Evolutionary conservation across 1,140 invertebrate genomes (phyloP), one percentile per base, ranked within the genome.

Genomic region (Bombus affinis): DNA sequence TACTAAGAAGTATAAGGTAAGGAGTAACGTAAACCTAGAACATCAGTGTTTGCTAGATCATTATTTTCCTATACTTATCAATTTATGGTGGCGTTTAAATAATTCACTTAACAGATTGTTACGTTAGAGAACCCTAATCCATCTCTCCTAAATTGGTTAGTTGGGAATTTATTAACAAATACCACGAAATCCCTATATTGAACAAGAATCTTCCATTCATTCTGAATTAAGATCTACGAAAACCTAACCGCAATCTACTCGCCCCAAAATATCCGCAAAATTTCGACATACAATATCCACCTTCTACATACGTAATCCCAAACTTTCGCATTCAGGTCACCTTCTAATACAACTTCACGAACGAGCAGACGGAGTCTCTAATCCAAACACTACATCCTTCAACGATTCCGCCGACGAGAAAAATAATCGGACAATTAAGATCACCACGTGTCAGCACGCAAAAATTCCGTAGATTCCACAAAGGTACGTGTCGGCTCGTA

Each of bases 301-400:
- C 37, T n/a, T 28, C 6, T 57, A 53, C 13, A 22, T 53, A 53
- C 18, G 18, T 53, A 76, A 76, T 59, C 57, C 47, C 25, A 39
- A 57, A 39, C 13, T 76, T 76, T 13, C 35, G 4, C 25, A 22
- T 2, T 6, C 47, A 15, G 39, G 18, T 42, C 59, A 53, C 35
- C 32, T 80, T 70, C 70, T 70, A 39, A 80, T 70, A 70, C 53
- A 70, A 70, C 65, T 80, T 53, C 3, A 3, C 22, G 65, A 47
- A 53, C 15, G 65, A 80, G 42, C 44, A 79, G 28, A 79, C 44
- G 35, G 44, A 70, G 44, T 70, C 37, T 28, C 65, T 78, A 83
- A 83, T 70, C 65, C 74, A 35, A 83, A 35, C 65, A 32, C 12
- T 15, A 32, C 42, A 35, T 28, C 28, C 15, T 6, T 35, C 10